A percentile compares a stretch with the other conserved stretches of the same genome.
These are phyloP conservation scores for Stercorarius parasiticus DNA, from an alignment of 2,113 vertebrate genomes.

Conservation along the genomic window DNA sequence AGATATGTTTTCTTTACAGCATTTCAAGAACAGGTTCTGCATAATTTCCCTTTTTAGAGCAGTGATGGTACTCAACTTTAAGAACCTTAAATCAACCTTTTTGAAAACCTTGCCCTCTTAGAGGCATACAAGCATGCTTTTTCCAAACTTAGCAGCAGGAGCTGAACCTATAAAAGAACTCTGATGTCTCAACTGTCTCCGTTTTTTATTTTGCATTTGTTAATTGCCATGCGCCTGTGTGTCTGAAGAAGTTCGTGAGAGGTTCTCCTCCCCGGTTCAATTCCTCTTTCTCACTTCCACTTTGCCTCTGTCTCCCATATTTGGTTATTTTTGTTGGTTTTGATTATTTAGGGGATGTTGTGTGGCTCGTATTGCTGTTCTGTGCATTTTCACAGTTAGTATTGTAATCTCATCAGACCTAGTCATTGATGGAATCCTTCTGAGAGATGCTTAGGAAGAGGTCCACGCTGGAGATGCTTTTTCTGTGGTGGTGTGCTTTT, in stretches of 20 bases:
- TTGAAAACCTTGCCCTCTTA: background rate
- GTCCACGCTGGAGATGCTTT: background rate
- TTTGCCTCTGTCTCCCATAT: background rate
- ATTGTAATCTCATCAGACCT: background rate
- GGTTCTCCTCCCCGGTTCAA: background rate
- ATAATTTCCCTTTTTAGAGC: background rate
- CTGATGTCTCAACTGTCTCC: background rate
- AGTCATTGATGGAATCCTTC: background rate
- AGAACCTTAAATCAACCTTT: background rate
- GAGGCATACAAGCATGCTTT: background rate
- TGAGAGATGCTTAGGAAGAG: background rate
- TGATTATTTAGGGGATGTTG: background rate
- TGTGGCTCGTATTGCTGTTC: background rate
- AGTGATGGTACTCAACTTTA: background rate
- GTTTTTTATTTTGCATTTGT: background rate
- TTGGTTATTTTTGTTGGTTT: background rate
- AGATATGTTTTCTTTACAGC: background rate
- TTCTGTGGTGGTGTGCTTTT: background rate
- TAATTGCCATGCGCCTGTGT: background rate
- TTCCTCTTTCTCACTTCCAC: background rate
- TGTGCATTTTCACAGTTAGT: background rate
- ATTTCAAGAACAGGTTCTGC: background rate
- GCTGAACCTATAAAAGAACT: background rate
- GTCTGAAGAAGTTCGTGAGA: background rate
- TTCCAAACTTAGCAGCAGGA: background rate